phyloP scores from a whole-genome alignment of 2,113 vertebrate species.

The Oncorhynchus clarkii region DNA sequence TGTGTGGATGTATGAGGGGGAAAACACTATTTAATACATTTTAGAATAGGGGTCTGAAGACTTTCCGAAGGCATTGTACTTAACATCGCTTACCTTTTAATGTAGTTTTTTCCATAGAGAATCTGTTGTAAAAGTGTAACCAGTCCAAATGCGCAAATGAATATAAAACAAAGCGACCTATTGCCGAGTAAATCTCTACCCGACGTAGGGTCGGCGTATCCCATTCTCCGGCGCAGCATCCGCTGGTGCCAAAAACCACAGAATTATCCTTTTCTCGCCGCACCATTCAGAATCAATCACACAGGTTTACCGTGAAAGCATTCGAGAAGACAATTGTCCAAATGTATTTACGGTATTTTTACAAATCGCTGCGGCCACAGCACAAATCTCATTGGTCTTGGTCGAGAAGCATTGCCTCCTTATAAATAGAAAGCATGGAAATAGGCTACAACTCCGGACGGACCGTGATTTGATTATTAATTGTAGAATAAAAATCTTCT shows the following conservation, averaged over 20 bases:
- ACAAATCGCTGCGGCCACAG: constrained; percentile 16
- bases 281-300: constrained; percentile 65
- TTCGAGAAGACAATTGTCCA: constrained; percentile 44
- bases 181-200: constrained; percentile 92
- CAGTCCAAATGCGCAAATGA: constrained; percentile 97
- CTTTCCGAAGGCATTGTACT: not conserved
- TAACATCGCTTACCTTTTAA: constrained; percentile 85
- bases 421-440: constrained; percentile 31
- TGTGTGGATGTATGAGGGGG: no score
- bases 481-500: not conserved
- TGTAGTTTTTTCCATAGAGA: constrained; percentile 93
- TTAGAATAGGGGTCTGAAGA: no score
- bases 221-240: constrained; percentile 81
- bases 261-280: constrained; percentile 56
- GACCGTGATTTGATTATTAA: constrained; percentile 4
- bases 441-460: not conserved
- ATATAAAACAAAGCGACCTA: constrained; percentile 96
- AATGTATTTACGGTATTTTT: constrained; percentile 32
- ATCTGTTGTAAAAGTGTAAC: constrained; percentile 97
- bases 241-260: constrained; percentile 58
- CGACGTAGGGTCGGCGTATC: constrained; percentile 90
- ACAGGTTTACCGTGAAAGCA: constrained; percentile 34
- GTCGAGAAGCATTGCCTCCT: constrained; percentile 50
- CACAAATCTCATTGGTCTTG: constrained; percentile 38
- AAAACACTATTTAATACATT: no score